Percentiles rank a stretch among this genome's conserved stretches.
Evolutionary conservation across 1,140 invertebrate species (phyloP).

Genomic region (Chrysomallon squamiferum): DNA sequence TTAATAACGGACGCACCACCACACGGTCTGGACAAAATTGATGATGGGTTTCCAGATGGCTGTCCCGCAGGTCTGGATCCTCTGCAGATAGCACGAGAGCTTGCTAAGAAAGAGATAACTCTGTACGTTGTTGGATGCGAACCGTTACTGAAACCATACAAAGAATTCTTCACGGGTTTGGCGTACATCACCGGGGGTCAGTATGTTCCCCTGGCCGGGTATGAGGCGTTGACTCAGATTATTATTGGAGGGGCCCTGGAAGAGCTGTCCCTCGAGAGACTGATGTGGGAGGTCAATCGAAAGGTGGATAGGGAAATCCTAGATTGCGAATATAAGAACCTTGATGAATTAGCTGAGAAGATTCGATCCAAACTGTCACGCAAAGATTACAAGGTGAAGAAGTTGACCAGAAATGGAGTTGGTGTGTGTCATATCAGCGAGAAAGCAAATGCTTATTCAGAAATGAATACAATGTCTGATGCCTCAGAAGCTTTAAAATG

Average conservation of each 20-base stretch:
- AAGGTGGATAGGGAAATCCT: conserved; percentile 32
- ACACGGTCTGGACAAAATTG: conserved; percentile 39
- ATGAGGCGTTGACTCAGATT: conserved; percentile 37
- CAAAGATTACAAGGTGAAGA: conserved; percentile 30
- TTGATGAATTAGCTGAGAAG: conserved; percentile 22
- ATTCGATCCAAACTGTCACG: conserved; percentile 26
- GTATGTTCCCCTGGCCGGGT: conserved; percentile 47
- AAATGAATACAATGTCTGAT: conserved; percentile 19
- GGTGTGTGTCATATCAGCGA: conserved; percentile 9
- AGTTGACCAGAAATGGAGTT: conserved; percentile 27
- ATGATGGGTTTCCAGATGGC: conserved; percentile 36
- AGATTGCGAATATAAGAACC: conserved; percentile 26
- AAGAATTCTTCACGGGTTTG: conserved; percentile 53
- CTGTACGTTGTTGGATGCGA: conserved; percentile 53
- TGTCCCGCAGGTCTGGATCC: conserved; percentile 45
- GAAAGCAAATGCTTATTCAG: conserved; percentile 21
- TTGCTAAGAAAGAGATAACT: conserved; percentile 51
- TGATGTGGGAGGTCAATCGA: conserved; percentile 48
- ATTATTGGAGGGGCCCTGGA: conserved; percentile 54
- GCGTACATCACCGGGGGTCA: conserved; percentile 55
- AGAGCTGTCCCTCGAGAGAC: conserved; percentile 50
- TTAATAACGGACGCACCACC: conserved; percentile 54
- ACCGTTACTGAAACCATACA: conserved; percentile 45
- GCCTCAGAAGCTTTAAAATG: not conserved
- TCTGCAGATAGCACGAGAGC: conserved; percentile 33